Evolutionary conservation across 2,888 invertebrate genomes (phyloP), one percentile per base, ranked within the genome.

Genomic region (Harpalus rufipes): DNA sequence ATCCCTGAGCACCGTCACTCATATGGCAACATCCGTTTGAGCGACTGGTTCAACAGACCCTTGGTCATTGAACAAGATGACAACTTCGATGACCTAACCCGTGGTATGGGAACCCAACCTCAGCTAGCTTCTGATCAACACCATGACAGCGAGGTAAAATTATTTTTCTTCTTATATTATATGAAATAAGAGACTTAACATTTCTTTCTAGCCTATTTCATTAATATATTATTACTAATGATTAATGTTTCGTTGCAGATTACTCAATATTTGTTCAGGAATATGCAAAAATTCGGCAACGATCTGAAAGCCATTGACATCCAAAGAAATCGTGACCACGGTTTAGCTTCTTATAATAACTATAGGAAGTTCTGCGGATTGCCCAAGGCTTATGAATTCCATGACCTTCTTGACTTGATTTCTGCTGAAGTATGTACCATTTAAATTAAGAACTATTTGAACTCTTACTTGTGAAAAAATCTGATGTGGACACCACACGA

Each of bases 251-350:
- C 32, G 32, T 90, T 89, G 5, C 88, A 95, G 95, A 94, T 95
- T 79, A 95, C 94, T 3, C 92, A 93, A 87, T 94, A 92, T 89
- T 89, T 95, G 82, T 94, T 95, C 90, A 94, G 95, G 88, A 93
- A 94, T 21, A 94, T 93, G 86, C 94, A 93, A 89, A 94, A 94
- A 1, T 95, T 97, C 87, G 97, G 97, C 0, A 92, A 93, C 8
- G 97, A 97, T 90, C 91, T 97, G 85, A 94, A 96, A 63, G 95
- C 97, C 0, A 93, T 95, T 44, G 97, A 97, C 89, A 95, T 97
- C 86, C 97, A 97, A 89, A 93, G 97, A 86, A 96, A 96, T 87
- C 93, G 97, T 76, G 97, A 97, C 90, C 97, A 97, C 88, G 97
- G 96, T 10, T 91, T 97, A 44, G 96, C 95, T 4, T 94, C 94